Evolutionary conservation across 2,888 invertebrate genomes (phyloP).

Genomic region (Lamproptera curius): DNA sequence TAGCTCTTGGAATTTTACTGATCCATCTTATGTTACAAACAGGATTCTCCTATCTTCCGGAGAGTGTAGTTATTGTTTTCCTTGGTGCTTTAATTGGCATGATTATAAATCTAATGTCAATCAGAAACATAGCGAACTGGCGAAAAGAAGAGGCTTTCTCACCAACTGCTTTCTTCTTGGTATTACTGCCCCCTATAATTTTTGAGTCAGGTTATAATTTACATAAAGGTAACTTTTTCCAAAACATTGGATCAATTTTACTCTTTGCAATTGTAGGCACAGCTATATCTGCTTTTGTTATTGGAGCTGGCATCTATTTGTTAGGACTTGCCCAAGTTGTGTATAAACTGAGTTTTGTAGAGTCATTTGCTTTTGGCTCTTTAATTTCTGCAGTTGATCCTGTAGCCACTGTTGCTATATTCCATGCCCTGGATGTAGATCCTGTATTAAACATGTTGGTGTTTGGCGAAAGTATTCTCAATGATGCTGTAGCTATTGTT

Average conservation of each 20-base stretch:
- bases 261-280: slow-evolving; percentile 99
- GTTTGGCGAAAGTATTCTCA: slow-evolving; percentile 95
- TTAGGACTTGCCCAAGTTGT: slow-evolving; percentile 95
- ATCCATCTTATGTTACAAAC: slow-evolving; percentile 97
- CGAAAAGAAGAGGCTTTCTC: slow-evolving; percentile 98
- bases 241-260: slow-evolving; percentile 99
- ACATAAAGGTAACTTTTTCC: slow-evolving; percentile 97
- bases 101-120: slow-evolving; percentile 92
- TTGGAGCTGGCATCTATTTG: slow-evolving; percentile 97
- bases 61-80: slow-evolving; percentile 97
- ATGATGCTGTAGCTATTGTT: slow-evolving; percentile 99
- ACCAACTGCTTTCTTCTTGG: slow-evolving; percentile 98
- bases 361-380: slow-evolving; percentile 99
- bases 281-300: slow-evolving; percentile 96
- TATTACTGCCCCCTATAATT: slow-evolving; percentile 97
- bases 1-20: slow-evolving; percentile 94
- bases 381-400: slow-evolving; percentile 99
- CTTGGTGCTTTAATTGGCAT: slow-evolving; percentile 96
- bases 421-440: slow-evolving; percentile 97
- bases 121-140: slow-evolving; percentile 95
- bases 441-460: slow-evolving; percentile 99
- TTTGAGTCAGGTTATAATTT: slow-evolving; percentile 99
- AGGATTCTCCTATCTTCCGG: slow-evolving; percentile 97
- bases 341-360: slow-evolving; percentile 94
- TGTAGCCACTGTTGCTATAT: slow-evolving; percentile 98